phyloP scores from a whole-genome alignment of 2,797 vertebrate genomes.

The Liparis tanakae region DNA sequence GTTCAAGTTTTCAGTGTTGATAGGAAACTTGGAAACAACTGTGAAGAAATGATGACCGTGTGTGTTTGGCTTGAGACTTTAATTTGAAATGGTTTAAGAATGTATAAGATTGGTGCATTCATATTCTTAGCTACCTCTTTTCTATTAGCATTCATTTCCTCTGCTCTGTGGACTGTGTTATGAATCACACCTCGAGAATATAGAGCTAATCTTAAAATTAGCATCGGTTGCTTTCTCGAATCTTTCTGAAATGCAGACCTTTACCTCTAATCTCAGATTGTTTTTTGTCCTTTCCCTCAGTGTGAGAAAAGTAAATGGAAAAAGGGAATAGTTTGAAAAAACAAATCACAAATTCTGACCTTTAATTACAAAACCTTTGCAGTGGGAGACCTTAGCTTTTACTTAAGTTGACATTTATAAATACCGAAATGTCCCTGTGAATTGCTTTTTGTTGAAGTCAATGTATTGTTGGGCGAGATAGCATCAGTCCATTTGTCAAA shows the following conservation, averaged over 20 bases:
- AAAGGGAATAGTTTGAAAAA: slow-evolving; percentile 60
- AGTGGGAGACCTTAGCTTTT: slow-evolving; percentile 75
- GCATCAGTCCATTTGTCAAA: slow-evolving; percentile 83
- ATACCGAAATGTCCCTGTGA: slow-evolving; percentile 80
- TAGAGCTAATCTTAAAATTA: slow-evolving; percentile 38
- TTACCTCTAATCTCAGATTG: slow-evolving; percentile 53
- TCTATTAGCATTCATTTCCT: slow-evolving; percentile 20
- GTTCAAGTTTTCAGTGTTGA: slow-evolving; percentile 10
- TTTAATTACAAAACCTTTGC: slow-evolving; percentile 85
- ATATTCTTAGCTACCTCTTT: slow-evolving; percentile 1
- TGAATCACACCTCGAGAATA: slow-evolving; percentile 4
- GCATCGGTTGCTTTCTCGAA: slow-evolving; percentile 21
- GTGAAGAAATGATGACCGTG: not conserved
- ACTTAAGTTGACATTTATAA: slow-evolving; percentile 86
- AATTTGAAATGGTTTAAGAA: slow-evolving; percentile 1
- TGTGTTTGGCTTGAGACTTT: not conserved
- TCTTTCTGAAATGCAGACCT: slow-evolving; percentile 40
- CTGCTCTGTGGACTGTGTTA: slow-evolving; percentile 13
- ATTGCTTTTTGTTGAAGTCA: slow-evolving; percentile 80
- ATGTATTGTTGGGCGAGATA: slow-evolving; percentile 76
- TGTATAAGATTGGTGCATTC: slow-evolving; percentile 1
- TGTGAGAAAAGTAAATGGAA: slow-evolving; percentile 57
- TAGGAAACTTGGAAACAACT: not conserved
- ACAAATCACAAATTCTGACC: slow-evolving; percentile 81
- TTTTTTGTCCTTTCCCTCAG: slow-evolving; percentile 42